A percentile compares a stretch with the other conserved stretches of the same genome.
Evolutionary conservation across 92 coral and sea anemone genomes (phyloP).

Genomic region (Bergia sp.): DNA sequence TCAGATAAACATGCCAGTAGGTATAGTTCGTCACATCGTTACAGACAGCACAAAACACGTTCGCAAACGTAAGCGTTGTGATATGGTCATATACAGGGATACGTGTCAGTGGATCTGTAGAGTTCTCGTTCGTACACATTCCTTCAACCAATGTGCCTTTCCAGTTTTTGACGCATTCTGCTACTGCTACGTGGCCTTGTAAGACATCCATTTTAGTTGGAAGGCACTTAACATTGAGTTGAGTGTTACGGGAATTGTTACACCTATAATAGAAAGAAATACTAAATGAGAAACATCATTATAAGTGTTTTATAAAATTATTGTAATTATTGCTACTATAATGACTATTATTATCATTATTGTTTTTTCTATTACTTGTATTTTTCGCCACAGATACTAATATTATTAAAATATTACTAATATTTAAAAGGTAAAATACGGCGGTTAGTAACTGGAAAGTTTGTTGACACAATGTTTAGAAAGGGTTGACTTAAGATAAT

Average conservation of each 20-base stretch:
- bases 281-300: not conserved
- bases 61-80: not conserved
- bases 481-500: no score
- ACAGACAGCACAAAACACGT: constrained; percentile 7
- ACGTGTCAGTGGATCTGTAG: not conserved
- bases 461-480: no score
- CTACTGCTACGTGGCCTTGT: not conserved
- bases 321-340: no score
- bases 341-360: no score
- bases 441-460: no score
- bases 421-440: no score
- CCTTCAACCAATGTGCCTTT: not conserved
- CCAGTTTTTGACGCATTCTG: not conserved
- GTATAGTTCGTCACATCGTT: not conserved
- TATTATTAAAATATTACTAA: no score
- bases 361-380: no score
- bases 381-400: no score
- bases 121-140: not conserved
- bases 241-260: not conserved
- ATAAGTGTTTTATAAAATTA: no score
- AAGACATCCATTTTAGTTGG: not conserved
- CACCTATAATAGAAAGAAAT: not conserved
- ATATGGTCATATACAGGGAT: not conserved
- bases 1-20: not conserved
- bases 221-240: not conserved